Base-by-base conservation (phyloP, 2,797 vertebrate species). In the Malacoctenus gilli region DNA sequence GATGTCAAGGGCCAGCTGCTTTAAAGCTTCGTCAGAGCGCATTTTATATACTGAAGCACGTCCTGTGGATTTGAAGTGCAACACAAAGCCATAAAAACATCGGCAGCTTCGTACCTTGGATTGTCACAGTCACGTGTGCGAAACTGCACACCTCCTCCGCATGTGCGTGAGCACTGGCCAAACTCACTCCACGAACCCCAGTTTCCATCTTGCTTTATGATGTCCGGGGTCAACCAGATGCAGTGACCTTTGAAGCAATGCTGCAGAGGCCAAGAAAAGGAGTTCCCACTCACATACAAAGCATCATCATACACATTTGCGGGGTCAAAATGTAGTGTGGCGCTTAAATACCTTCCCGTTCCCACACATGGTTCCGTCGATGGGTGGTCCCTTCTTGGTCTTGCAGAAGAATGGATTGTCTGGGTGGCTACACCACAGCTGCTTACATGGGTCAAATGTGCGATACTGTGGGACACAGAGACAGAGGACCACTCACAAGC, bases 341-440 rank as follows among this genome's bases (percentile, higher is more conserved):
- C 9, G 12, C 35, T 41, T 47, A n/a, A 85, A 79, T 91, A 99
- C 97, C 94, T 98, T 97, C 49, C 95, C 96, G 22, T 93, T 89
- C 0, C 94, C 95, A 56, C 97, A 99, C 91, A 92, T 95, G 55
- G 96, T 99, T 71, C 97, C 97, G 5, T 99, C 96, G 47, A 99
- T 91, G 3, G 97, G 97, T 0, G 97, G 97, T 2, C 97, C 97
- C 89, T 99, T 99, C 91, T 98, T 99, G 59, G 97, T 99, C 86
- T 99, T 99, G 87, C 97, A 98, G 89, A 98, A 99, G 84, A 98
- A 98, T 50, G 96, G 97, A 77, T 98, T 99, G 83, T 99, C 97
- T 0, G 96, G 95, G 77, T 99, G 97, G 86, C 96, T 98, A 38
- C 97, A 99, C 97, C 97, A 98, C 52, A 99, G 91, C 81, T 99